Evolutionary conservation across 2,797 vertebrate species (phyloP).

Genomic region (Bufotes viridis): DNA sequence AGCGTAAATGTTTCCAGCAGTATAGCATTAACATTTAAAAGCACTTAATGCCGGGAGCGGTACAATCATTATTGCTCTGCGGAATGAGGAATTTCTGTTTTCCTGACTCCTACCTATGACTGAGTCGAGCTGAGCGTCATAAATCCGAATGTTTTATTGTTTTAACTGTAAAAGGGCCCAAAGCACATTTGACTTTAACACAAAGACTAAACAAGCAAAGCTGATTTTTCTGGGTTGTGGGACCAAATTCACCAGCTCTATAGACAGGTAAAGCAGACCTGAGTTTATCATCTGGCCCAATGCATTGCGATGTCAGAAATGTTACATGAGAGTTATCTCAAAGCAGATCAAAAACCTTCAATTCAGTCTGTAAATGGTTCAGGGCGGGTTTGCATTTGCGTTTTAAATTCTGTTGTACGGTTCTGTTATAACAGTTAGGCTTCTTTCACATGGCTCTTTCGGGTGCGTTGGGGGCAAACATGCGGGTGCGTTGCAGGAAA

Average conservation of each 20-base stretch:
- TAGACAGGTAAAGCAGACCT: background rate
- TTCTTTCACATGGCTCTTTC: too few relatives aligned
- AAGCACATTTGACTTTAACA: slow-evolving; percentile 28
- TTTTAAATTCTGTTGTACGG: too few relatives aligned
- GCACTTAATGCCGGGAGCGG: slow-evolving; percentile 37
- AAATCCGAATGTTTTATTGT: slow-evolving; percentile 47
- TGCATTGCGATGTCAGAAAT: background rate
- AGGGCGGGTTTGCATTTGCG: too few relatives aligned
- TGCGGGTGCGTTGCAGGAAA: too few relatives aligned
- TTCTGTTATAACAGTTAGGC: too few relatives aligned
- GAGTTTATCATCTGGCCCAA: background rate
- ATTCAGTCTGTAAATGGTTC: too few relatives aligned
- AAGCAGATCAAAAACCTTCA: background rate
- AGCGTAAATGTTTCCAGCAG: slow-evolving; percentile 15
- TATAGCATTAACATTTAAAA: slow-evolving; percentile 50
- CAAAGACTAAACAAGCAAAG: slow-evolving; percentile 15
- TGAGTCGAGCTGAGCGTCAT: slow-evolving; percentile 16
- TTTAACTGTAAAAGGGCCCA: slow-evolving; percentile 45
- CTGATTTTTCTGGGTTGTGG: background rate
- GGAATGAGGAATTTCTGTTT: slow-evolving; percentile 22
- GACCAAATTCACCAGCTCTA: background rate
- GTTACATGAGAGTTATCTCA: background rate
- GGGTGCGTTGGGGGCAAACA: too few relatives aligned
- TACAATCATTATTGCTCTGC: slow-evolving; percentile 39
- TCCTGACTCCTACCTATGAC: slow-evolving; percentile 37